These are phyloP conservation scores for Apostichopus californicus DNA, from an alignment of 35 echinoderm and acorn worm species.

Conservation along the genomic window DNA sequence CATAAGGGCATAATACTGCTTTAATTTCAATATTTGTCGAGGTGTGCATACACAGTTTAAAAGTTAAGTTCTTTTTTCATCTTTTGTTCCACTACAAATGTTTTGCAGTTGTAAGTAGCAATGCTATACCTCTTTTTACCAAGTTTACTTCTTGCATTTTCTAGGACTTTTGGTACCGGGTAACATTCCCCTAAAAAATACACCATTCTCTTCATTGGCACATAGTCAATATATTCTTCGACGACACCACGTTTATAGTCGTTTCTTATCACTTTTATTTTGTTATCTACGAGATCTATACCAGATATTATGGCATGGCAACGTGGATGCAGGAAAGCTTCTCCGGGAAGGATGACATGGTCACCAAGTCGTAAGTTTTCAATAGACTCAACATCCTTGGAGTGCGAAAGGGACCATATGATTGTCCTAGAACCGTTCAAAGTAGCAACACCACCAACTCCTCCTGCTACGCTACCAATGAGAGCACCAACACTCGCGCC, in stretches of 20 bases:
- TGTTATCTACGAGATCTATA: neutral
- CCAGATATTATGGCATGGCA: constrained; percentile 32
- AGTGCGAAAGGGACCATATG: neutral
- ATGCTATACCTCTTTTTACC: neutral
- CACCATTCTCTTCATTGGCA: neutral
- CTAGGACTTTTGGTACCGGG: neutral
- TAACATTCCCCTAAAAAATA: constrained; percentile 31
- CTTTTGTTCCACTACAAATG: constrained; percentile 38
- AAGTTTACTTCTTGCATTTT: neutral
- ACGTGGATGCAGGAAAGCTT: neutral
- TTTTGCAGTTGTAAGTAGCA: constrained; percentile 34
- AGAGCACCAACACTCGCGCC: neutral
- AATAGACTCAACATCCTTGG: neutral
- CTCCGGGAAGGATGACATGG: constrained; percentile 15
- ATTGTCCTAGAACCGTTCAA: neutral
- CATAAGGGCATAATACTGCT: too few relatives aligned
- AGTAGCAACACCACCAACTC: neutral
- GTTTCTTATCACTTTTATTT: neutral
- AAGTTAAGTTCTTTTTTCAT: constrained; percentile 20
- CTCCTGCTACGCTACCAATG: neutral
- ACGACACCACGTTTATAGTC: constrained; percentile 16
- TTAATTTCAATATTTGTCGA: too few relatives aligned
- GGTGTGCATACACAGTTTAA: neutral
- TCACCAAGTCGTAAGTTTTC: neutral
- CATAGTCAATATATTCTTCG: constrained; percentile 21